These are phyloP conservation scores for Heliocidaris erythrogramma DNA, from an alignment of 35 echinoderm and acorn worm genomes.

Conservation along the genomic window DNA sequence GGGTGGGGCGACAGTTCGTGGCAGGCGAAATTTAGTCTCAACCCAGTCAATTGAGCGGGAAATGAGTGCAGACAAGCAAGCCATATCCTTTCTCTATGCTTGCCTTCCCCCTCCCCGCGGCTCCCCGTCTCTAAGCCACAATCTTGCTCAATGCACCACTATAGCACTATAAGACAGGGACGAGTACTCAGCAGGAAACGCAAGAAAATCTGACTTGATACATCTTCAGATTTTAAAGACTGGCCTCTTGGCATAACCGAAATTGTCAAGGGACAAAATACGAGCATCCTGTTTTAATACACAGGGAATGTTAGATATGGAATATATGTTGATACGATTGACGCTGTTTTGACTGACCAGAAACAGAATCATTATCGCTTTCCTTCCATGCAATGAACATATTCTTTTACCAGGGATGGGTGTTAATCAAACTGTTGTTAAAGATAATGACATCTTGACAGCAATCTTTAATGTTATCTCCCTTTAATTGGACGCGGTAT, in stretches of 20 bases:
- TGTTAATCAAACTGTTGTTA: background rate
- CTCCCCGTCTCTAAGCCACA: background rate
- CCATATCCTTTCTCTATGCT: conserved; percentile 21
- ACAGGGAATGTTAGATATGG: background rate
- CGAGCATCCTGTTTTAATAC: background rate
- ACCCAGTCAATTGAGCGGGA: conserved; percentile 44
- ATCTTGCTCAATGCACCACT: background rate
- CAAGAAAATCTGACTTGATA: conserved; percentile 6
- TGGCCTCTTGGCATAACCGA: background rate
- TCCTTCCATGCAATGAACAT: background rate
- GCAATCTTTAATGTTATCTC: too few species aligned
- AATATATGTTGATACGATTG: background rate
- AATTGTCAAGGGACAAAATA: background rate
- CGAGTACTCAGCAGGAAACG: background rate
- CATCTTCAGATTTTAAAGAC: background rate
- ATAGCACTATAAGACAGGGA: background rate
- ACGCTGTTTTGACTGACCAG: conserved; percentile 8
- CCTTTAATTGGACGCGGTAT: too few species aligned
- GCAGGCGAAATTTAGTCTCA: conserved; percentile 48
- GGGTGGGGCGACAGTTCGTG: conserved; percentile 46
- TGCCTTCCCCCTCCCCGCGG: conserved; percentile 13
- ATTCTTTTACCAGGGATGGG: background rate
- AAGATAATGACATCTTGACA: too few species aligned
- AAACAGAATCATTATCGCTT: background rate
- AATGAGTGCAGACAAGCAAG: conserved; percentile 32